These are phyloP conservation scores for Oryctolagus cuniculus DNA, from an alignment of 2,113 vertebrate species.

Conservation along the genomic window DNA sequence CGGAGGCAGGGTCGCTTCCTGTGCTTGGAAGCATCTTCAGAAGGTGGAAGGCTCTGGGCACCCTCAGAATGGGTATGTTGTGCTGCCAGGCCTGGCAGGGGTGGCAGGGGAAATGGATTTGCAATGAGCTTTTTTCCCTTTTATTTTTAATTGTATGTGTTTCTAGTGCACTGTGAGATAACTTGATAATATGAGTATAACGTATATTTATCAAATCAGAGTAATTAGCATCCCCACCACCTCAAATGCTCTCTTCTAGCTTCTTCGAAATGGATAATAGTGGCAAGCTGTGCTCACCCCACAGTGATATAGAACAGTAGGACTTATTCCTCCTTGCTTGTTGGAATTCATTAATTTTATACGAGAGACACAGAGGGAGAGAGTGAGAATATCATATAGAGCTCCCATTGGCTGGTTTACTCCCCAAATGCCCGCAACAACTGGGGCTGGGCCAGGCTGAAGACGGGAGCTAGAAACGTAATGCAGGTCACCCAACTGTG, in stretches of 20 bases:
- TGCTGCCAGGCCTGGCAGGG: accelerated
- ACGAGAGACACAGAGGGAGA: too few relatives aligned
- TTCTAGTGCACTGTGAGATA: neutral
- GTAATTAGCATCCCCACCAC: too few relatives aligned
- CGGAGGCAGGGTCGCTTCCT: neutral
- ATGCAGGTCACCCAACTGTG: too few relatives aligned
- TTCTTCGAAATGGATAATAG: neutral
- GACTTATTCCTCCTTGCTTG: accelerated
- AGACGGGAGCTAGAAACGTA: too few relatives aligned
- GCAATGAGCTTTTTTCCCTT: neutral
- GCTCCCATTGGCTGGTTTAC: too few relatives aligned
- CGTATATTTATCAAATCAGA: neutral
- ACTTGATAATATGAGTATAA: neutral
- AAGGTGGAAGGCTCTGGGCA: accelerated
- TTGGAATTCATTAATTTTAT: too few relatives aligned
- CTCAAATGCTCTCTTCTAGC: neutral
- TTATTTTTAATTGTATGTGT: neutral
- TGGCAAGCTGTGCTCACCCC: neutral
- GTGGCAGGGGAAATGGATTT: neutral
- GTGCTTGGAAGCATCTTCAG: neutral
- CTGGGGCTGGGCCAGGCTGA: too few relatives aligned
- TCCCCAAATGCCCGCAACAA: too few relatives aligned
- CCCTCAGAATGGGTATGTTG: accelerated
- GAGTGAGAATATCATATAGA: too few relatives aligned
- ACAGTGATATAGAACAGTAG: neutral